phyloP scores from a whole-genome alignment of 2,797 vertebrate genomes.

The Salmo trutta region DNA sequence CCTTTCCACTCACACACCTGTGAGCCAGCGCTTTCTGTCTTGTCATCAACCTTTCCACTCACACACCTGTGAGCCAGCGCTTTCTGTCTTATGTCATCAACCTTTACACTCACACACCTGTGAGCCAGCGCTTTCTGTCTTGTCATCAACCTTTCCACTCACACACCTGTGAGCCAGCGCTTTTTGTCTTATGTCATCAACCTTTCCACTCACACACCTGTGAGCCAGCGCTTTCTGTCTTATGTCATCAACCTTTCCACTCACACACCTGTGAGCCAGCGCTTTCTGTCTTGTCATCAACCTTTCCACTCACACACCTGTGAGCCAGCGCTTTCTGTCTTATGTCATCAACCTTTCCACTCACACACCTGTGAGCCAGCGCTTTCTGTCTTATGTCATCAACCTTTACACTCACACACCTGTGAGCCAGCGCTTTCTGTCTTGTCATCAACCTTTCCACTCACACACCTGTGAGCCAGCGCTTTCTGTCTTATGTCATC shows the following conservation, averaged over 20 bases:
- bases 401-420: neutral
- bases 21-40: no score
- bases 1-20: neutral
- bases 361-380: neutral
- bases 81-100: neutral
- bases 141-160: neutral
- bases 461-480: no score
- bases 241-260: neutral
- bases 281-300: no score
- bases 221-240: neutral
- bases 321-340: no score
- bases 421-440: no score
- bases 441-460: neutral
- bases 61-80: neutral
- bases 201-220: neutral
- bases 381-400: neutral
- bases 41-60: no score
- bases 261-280: no score
- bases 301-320: neutral
- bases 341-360: no score
- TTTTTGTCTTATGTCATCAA: no score
- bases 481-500: no score
- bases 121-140: no score
- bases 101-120: neutral
- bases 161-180: no score